phyloP scores from a whole-genome alignment of 2,797 vertebrate species.

The Gymnocypris eckloni region DNA sequence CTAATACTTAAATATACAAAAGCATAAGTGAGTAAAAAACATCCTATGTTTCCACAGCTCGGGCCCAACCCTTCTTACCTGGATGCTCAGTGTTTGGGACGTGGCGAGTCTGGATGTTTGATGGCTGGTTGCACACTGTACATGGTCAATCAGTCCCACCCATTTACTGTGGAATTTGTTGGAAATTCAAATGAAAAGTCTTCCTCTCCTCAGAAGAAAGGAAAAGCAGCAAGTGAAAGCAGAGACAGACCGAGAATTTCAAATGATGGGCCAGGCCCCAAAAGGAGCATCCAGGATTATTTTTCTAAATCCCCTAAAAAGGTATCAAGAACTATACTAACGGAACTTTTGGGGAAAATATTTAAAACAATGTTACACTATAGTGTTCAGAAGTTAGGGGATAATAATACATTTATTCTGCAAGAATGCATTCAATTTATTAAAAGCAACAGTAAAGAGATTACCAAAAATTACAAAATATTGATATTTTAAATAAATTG shows the following conservation, averaged over 20 bases:
- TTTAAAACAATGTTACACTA: background rate
- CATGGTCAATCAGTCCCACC: constrained; percentile 76
- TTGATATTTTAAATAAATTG: background rate
- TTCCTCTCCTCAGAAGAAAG: constrained; percentile 51
- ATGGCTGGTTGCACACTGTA: constrained; percentile 70
- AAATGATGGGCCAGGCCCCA: constrained; percentile 51
- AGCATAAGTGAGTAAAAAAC: background rate
- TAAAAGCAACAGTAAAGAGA: background rate
- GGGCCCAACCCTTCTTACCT: constrained; percentile 70
- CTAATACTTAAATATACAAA: background rate
- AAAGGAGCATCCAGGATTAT: constrained; percentile 71
- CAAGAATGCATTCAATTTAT: background rate
- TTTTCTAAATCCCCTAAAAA: constrained; percentile 34
- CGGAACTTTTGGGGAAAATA: background rate
- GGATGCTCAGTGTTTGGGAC: constrained; percentile 65
- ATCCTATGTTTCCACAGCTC: too few species aligned
- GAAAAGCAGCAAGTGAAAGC: constrained; percentile 37
- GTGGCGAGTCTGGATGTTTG: constrained; percentile 75
- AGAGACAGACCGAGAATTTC: constrained; percentile 51
- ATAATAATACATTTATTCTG: background rate
- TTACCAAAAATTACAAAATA: background rate
- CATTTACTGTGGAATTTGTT: constrained; percentile 72
- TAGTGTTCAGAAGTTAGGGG: background rate
- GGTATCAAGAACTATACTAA: background rate
- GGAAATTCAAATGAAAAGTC: constrained; percentile 58